Evolutionary conservation across 2,888 invertebrate species (phyloP), one percentile per base, ranked within the genome.

Genomic region (Polyommatus iphigenia): DNA sequence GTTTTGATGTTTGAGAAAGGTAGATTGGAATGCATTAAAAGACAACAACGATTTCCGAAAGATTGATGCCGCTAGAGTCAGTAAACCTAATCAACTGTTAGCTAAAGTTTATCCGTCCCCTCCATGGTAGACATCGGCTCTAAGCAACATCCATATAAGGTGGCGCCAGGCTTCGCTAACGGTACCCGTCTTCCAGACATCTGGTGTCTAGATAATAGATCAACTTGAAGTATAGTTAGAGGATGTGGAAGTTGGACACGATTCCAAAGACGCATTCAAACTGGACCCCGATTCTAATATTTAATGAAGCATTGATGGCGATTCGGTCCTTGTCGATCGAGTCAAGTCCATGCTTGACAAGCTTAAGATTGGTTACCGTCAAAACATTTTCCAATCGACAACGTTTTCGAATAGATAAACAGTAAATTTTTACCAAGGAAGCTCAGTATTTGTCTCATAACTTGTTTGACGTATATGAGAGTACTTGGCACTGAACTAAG

Each of bases 61-160:
- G 10, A 46, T 46, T 46, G 10, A 10, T 13, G 46, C 0, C 18
- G n/a, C 57, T 57, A n/a, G 18, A 57, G 7, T 0, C 7, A 57
- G 59, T 10, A n/a, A 59, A 7, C 15, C 15, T 67, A 67, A 20
- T 4, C 29, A 13, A 6, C 24, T 4, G 18, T 67, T 67, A 67
- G 15, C 67, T 29, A 32, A 67, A 13, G 29, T 67, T 67, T 29
- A 67, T 4, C 29, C 6, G 15, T 67, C 29, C 29, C 6, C 10
- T 62, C 62, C 13, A 24, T 15, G 62, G 67, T 67, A 29, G 29
- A 18, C 15, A 29, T 67, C 67, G 67, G 32, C 67, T 67, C 67
- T 29, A 29, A 67, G 32, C 67, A 29, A 67, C 67, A 67, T 67
- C 67, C 67, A 29, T 32, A 67, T 67, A 67, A 15, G 67, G 67